phyloP scores from a whole-genome alignment of 2,888 invertebrate species.

The Carpatolechia fugitivella region DNA sequence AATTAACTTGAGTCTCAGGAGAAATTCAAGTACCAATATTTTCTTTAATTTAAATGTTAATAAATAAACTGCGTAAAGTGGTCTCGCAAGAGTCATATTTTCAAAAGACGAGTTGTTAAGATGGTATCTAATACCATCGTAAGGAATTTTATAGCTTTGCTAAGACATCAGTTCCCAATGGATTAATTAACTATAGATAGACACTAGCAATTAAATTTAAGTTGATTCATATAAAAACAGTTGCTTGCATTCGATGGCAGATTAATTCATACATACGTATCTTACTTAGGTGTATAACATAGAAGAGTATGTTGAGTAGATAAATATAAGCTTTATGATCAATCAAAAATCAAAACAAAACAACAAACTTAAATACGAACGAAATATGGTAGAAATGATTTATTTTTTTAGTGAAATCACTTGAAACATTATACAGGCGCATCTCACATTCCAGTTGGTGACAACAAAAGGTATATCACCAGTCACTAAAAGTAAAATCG shows the following conservation, averaged over 20 bases:
- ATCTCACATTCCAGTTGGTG: not conserved
- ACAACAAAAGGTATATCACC: not conserved
- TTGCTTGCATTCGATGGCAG: not conserved
- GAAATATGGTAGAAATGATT: not conserved
- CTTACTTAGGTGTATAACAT: no score
- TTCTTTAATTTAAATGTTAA: conserved; percentile 1
- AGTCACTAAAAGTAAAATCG: not conserved
- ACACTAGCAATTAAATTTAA: no score
- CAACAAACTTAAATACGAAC: not conserved
- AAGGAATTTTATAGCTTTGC: not conserved
- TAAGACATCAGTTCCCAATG: no score
- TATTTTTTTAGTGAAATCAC: not conserved
- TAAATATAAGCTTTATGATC: no score
- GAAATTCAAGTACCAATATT: conserved; percentile 1
- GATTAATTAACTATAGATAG: no score
- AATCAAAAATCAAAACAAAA: no score
- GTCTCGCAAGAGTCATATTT: not conserved
- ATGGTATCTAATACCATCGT: not conserved
- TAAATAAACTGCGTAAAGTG: not conserved
- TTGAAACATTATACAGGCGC: not conserved
- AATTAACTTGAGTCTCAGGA: not conserved
- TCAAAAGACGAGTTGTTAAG: not conserved
- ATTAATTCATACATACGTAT: no score
- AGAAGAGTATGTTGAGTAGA: no score
- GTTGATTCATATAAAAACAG: no score